A percentile compares a stretch with the other conserved stretches of the same genome.
phyloP scores from a whole-genome alignment of 2,113 vertebrate species.

The Oostethus manadensis region DNA sequence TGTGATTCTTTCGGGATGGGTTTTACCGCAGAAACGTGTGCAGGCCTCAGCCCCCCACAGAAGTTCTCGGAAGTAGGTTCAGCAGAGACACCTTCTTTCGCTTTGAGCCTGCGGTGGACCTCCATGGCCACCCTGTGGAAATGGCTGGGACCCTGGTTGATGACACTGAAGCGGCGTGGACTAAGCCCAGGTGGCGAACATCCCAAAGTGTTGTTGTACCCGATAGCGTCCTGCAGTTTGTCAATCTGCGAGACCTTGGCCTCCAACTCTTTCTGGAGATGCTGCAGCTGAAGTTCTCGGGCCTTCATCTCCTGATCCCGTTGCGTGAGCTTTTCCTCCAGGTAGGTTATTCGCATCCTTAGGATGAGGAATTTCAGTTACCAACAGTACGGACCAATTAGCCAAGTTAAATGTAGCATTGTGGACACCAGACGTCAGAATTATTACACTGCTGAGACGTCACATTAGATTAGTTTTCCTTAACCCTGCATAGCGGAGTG shows the following conservation, averaged over 20 bases:
- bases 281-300: conserved; percentile 57
- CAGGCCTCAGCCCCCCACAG: conserved; percentile 44
- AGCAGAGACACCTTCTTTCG: conserved; percentile 78
- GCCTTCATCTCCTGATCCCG: conserved; percentile 56
- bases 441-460: too few relatives aligned
- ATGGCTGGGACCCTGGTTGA: conserved; percentile 70
- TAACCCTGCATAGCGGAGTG: too few relatives aligned
- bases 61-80: conserved; percentile 74
- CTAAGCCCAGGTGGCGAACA: conserved; percentile 23
- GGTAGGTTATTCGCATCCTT: conserved; percentile 56
- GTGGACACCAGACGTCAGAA: too few relatives aligned
- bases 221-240: conserved; percentile 77
- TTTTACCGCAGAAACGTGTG: conserved; percentile 43
- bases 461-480: too few relatives aligned
- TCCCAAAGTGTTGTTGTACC: conserved; percentile 54
- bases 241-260: conserved; percentile 70
- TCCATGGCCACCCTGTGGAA: conserved; percentile 72
- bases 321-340: conserved; percentile 65
- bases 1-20: conserved; percentile 65
- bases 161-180: conserved; percentile 62
- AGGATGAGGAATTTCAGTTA: neutral
- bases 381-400: too few relatives aligned
- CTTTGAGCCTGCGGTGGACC: conserved; percentile 71
- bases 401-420: too few relatives aligned
- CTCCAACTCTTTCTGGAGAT: conserved; percentile 68